A percentile compares a stretch with the other conserved stretches of the same genome.
phyloP scores from a whole-genome alignment of 2,888 invertebrate species.

The Drosophila mimica region DNA sequence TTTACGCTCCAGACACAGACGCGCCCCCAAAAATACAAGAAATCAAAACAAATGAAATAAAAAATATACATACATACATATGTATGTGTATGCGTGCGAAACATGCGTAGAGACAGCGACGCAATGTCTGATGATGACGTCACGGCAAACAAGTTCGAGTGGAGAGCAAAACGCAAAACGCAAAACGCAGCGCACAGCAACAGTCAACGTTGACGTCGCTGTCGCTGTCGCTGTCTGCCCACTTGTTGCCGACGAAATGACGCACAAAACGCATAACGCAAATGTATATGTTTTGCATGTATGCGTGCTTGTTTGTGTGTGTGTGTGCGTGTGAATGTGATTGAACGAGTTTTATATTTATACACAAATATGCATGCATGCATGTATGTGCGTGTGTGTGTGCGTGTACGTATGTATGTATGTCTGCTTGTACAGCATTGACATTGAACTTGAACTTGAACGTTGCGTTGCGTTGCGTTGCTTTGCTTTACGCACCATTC shows the following conservation, averaged over 20 bases:
- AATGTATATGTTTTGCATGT: slow-evolving; percentile 31
- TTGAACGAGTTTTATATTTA: slow-evolving; percentile 71
- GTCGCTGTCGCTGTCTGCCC: slow-evolving; percentile 46
- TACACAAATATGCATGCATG: slow-evolving; percentile 4
- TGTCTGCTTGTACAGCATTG: slow-evolving; percentile 46
- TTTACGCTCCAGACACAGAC: slow-evolving; percentile 49
- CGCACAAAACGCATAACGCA: slow-evolving; percentile 69
- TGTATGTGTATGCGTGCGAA: slow-evolving; percentile 3
- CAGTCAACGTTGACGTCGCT: slow-evolving; percentile 24
- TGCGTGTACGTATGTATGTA: slow-evolving; percentile 52
- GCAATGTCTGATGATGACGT: slow-evolving; percentile 48
- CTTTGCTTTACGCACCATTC: slow-evolving; percentile 57
- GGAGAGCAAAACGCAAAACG: slow-evolving; percentile 19
- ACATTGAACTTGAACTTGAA: slow-evolving; percentile 79
- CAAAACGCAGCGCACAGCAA: slow-evolving; percentile 19
- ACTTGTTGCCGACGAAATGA: slow-evolving; percentile 72
- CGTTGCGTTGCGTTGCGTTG: slow-evolving; percentile 38
- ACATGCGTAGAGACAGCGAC: slow-evolving; percentile 52
- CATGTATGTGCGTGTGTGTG: slow-evolving; percentile 16
- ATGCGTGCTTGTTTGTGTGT: slow-evolving; percentile 34
- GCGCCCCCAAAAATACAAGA: slow-evolving; percentile 50
- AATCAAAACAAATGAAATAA: slow-evolving; percentile 3
- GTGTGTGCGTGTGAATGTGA: slow-evolving; percentile 40
- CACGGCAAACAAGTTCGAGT: slow-evolving; percentile 49
- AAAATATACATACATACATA: slow-evolving; percentile 3